Base-by-base conservation (phyloP, 2,113 vertebrate genomes). In the Labeo rohita region DNA sequence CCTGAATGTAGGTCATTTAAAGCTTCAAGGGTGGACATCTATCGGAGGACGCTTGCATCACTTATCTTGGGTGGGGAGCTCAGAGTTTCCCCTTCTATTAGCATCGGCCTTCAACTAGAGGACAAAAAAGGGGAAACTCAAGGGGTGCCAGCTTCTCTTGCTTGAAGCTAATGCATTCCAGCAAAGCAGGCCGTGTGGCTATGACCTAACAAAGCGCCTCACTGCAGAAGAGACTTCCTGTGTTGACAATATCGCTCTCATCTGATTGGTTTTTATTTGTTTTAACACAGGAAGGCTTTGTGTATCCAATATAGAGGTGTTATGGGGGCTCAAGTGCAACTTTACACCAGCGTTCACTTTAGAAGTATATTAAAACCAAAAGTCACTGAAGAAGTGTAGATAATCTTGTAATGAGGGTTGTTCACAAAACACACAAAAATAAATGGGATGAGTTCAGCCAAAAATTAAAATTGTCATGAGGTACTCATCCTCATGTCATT, bases 31-130 rank as follows among this genome's bases (percentile, higher is more conserved):
- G 4, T 56, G 45, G 66, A 49, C 61, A 39, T 90, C 87, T 91
- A 93, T 92, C 92, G 84, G 80, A 16, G 56, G 28, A 54, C 28
- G 47, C 3, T 28, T 70, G 83, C 78, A 85, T 88, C 89, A 66
- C 91, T 94, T 95, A 94, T 93, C 93, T 92, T 91, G 91, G 92
- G 91, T 88, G 89, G 23, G 15, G 80, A 68, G 80, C 28, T 52
- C 28, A 49, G 43, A 59, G n/a, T 49, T 81, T 50, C 45, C 23
- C n/a, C 45, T 50, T 50, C 16, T 50, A 10, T 49, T 66, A 3
- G 59, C n/a, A 11, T 49, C 8, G 3, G 12, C 56, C 39, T 49
- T 65, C 43, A 81, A 66, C 13, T 66, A 78, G 34, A 59, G 9
- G 45, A 61, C 6, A 2, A 36, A 39, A 81, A 65, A 34, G 23